Base-by-base conservation (phyloP, 2,888 invertebrate species). In the Microplitis manilae region DNA sequence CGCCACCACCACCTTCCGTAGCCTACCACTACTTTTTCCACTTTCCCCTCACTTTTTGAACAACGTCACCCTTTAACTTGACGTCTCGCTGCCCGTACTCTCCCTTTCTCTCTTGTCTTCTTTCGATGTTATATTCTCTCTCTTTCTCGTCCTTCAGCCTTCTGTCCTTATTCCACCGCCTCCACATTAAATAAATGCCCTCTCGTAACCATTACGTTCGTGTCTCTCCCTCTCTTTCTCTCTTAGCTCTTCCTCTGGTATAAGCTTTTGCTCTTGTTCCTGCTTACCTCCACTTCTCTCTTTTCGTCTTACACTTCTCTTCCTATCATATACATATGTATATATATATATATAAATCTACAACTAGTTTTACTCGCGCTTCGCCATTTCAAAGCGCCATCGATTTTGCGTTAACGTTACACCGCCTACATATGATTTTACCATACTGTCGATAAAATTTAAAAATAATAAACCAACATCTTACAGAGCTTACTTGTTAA, bases 131-230 rank as follows among this genome's bases (percentile, higher is more conserved):
- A 5, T 50, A 61, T 65, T 62, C 62, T 67, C 61, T 68, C 41
- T 67, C 69, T 62, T 59, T 67, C 61, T 68, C 41, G 74, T 79
- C 76, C 76, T 77, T 74, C 73, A 75, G 72, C 72, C 75, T 71
- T 76, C 78, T 75, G 73, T 72, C 70, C 59, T 74, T 61, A 69
- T 68, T 61, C n/a, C 76, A 69, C 75, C 69, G 73, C 75, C 76
- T 67, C 70, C 67, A 67, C 71, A 77, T 76, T 77, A 75, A 80
- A 79, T 79, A 78, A 78, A 79, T 79, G 75, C 41, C 73, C 73
- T 20, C 30, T 39, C 62, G 67, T 62, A 50, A 8, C 50, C 50
- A 50, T 50, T 13, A 50, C 50, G 50, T 50, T 50, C 50, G 9
- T 69, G 38, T 41, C 38, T 17, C 41, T 17, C 40, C 67, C 64